Evolutionary conservation across 2,113 vertebrate genomes (phyloP).

Genomic region (Leptosomus discolor): DNA sequence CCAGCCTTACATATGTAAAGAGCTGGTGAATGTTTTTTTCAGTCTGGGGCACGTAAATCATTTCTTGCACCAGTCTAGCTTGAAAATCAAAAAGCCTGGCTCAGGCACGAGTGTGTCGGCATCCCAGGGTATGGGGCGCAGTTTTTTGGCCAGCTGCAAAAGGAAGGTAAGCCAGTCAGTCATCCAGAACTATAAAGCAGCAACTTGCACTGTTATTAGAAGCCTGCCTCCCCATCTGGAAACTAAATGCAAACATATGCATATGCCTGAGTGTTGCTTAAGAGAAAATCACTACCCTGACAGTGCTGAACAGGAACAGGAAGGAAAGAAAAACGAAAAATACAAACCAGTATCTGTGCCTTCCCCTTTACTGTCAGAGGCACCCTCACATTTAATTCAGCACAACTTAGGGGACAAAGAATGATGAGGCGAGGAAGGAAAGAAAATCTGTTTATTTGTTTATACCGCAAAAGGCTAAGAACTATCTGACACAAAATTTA

Average conservation of each 20-base stretch:
- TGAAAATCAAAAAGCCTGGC: not conserved
- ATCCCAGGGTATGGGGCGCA: not conserved
- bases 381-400: not conserved
- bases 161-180: not conserved
- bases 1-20: not conserved
- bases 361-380: not conserved
- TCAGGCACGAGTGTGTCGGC: not conserved
- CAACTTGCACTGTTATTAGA: conserved; percentile 14
- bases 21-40: not conserved
- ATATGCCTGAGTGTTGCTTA: not conserved
- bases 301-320: rapidly evolving
- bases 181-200: conserved; percentile 9
- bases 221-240: conserved; percentile 34
- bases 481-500: conserved; percentile 2
- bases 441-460: conserved; percentile 11
- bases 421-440: not conserved
- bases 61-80: not conserved
- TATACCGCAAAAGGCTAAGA: not conserved
- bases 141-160: not conserved
- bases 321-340: conserved; percentile 11
- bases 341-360: not conserved
- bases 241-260: conserved; percentile 49
- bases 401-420: not conserved
- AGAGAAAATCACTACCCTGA: conserved; percentile 28
- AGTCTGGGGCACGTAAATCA: not conserved